Evolutionary conservation across 2,888 invertebrate genomes (phyloP), one percentile per base, ranked within the genome.

Genomic region (Phengaris alcon): DNA sequence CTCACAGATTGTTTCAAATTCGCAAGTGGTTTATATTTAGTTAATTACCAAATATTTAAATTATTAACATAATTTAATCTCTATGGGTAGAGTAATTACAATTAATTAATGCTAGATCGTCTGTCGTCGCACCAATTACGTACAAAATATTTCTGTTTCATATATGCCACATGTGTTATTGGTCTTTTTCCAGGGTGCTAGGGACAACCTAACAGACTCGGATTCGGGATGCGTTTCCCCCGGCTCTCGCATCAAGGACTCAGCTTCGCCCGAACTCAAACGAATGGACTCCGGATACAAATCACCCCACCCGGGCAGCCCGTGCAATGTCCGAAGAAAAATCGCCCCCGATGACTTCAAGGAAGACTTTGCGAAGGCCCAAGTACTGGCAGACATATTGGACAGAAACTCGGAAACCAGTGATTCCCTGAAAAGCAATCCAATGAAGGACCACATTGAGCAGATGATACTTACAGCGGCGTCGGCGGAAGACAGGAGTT

Each of bases 401-500:
- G 93, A 92, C 77, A 87, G 90, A 77, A 92, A 87, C 80, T 92
- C 92, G 0, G 93, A 92, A 80, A 83, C 87, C 81, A 91, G 90
- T 84, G 93, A 93, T 80, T 93, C 92, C 68, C 82, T 93, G 77
- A 90, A 87, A 80, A 91, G 89, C 79, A 93, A 91, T 78, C 92
- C 93, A 77, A 92, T 94, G 77, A 93, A 91, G 80, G 93, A 93
- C 54, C 93, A 91, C 81, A 81, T 94, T 73, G 93, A 94, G 79
- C 92, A 92, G 82, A 94, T 94, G 93, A 90, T 94, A 79, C 78
- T 93, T 80, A 93, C 90, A 75, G 91, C 93, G 69, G 89, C 89
- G 13, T 93, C 93, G 22, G 93, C 93, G 76, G 94, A 95, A 57
- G 95, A 95, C 81, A 94, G 94, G 83, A 90, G 93, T 74, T 95